Percentiles rank a stretch among this genome's conserved stretches.
phyloP scores from a whole-genome alignment of 2,888 invertebrate species.

The Dusona sp. region DNA sequence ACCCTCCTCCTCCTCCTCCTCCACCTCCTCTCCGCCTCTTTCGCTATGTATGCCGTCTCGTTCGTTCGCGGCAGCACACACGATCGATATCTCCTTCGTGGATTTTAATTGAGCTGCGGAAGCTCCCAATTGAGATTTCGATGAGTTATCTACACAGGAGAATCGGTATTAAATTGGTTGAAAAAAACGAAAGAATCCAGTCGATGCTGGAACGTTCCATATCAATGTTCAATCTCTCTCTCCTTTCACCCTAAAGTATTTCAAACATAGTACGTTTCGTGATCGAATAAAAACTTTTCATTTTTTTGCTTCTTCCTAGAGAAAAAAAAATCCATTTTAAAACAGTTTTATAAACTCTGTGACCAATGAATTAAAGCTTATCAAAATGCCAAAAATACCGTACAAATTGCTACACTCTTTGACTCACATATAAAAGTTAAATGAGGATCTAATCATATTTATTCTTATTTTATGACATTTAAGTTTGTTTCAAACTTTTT shows the following conservation, averaged over 20 bases:
- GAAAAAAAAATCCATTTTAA: background rate
- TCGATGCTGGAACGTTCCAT: slow-evolving; percentile 29
- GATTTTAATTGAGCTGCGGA: slow-evolving; percentile 71
- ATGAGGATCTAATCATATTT: background rate
- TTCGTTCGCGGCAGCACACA: slow-evolving; percentile 61
- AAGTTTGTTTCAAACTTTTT: too few species aligned
- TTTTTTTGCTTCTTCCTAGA: background rate
- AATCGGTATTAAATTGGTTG: slow-evolving; percentile 63
- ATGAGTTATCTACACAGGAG: slow-evolving; percentile 66
- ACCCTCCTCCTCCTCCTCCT: slow-evolving; percentile 18
- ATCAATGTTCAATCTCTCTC: slow-evolving; percentile 33
- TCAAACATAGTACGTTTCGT: background rate
- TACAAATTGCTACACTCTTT: background rate
- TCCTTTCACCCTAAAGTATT: slow-evolving; percentile 11
- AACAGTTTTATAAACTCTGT: background rate
- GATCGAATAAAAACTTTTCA: background rate
- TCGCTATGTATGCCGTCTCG: slow-evolving; percentile 39
- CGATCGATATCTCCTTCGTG: slow-evolving; percentile 70
- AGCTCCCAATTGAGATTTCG: slow-evolving; percentile 69
- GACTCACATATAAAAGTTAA: background rate
- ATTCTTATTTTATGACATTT: background rate
- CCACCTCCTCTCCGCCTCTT: background rate
- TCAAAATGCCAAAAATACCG: background rate
- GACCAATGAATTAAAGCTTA: background rate
- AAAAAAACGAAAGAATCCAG: slow-evolving; percentile 52